A percentile compares a stretch with the other conserved stretches of the same genome.
Conservation (phyloP, 2,113 vertebrate genomes). For the Hippolais icterina region DNA sequence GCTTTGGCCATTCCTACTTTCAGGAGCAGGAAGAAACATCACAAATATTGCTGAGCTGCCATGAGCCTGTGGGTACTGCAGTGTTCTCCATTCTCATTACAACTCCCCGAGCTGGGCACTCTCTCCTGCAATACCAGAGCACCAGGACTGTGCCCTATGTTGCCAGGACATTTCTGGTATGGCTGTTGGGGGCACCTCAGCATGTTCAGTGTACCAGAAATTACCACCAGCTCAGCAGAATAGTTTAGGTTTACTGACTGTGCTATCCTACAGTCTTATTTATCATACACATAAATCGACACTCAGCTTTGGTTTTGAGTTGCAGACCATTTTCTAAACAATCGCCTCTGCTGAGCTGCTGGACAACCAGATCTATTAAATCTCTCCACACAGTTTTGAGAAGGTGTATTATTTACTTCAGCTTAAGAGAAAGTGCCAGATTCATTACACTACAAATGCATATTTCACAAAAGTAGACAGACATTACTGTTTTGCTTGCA, state of each 20-base stretch:
- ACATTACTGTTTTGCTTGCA: background rate
- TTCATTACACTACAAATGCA: background rate
- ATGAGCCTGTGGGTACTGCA: background rate
- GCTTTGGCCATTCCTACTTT: background rate
- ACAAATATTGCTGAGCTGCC: rapidly evolving
- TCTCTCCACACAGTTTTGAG: background rate
- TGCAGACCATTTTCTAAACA: background rate
- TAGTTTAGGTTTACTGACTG: background rate
- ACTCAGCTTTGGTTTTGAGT: background rate
- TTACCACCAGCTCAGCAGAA: background rate
- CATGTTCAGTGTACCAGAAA: background rate
- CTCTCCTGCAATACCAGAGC: background rate
- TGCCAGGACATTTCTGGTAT: background rate
- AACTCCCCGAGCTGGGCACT: background rate
- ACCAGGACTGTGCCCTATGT: rapidly evolving
- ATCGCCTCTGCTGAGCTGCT: background rate
- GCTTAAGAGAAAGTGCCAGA: background rate
- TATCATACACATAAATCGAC: background rate
- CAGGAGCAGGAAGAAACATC: background rate
- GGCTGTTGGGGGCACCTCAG: background rate
- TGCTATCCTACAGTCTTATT: background rate
- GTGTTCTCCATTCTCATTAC: background rate
- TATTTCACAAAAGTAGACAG: background rate
- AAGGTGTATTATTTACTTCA: background rate
- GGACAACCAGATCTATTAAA: background rate